phyloP scores from a whole-genome alignment of 2,113 vertebrate species.

The Seriola rivoliana region DNA sequence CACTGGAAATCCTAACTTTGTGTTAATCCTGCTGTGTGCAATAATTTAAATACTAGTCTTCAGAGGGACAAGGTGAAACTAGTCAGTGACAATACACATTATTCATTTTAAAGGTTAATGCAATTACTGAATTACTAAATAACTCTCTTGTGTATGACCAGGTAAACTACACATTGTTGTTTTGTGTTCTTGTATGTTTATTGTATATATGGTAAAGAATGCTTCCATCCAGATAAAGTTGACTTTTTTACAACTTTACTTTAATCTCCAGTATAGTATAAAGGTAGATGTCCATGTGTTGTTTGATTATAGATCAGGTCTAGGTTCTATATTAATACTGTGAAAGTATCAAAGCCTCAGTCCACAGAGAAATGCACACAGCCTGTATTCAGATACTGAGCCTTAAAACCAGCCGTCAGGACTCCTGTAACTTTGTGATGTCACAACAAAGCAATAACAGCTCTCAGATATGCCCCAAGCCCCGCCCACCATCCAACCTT shows the following conservation, averaged over 20 bases:
- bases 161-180: not conserved
- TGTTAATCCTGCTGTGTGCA: not conserved
- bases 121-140: not conserved
- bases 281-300: too few species aligned
- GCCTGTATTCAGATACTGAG: too few species aligned
- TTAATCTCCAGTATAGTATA: too few species aligned
- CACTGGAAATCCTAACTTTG: not conserved
- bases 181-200: not conserved
- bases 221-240: not conserved
- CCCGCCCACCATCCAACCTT: too few species aligned
- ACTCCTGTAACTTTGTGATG: too few species aligned
- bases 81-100: not conserved
- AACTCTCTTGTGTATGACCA: not conserved
- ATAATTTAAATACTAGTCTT: not conserved
- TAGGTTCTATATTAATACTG: too few species aligned
- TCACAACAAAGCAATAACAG: too few species aligned
- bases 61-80: not conserved
- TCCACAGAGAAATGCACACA: too few species aligned
- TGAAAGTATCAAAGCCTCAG: too few species aligned
- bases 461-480: too few species aligned
- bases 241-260: not conserved
- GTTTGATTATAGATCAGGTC: too few species aligned
- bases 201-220: not conserved
- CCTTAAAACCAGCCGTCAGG: too few species aligned
- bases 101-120: not conserved